Evolutionary conservation across 1,140 invertebrate genomes (phyloP).

Genomic region (Ceratosolen fusciceps): DNA sequence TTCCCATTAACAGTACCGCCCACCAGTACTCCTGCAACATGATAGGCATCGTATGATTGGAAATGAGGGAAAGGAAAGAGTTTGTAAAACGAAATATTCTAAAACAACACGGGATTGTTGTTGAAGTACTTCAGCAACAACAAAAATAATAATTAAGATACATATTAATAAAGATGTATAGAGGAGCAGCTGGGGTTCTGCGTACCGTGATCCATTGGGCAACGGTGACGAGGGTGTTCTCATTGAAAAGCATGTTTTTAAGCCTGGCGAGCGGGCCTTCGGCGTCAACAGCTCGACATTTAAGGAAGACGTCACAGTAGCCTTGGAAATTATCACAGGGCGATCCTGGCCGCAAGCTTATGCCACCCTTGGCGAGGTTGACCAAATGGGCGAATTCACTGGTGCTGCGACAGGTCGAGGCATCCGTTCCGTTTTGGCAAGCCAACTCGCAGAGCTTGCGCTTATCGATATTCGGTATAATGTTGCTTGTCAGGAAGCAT

Average conservation of each 20-base stretch:
- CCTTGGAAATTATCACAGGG: slow-evolving; percentile 99
- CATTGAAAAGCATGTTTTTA: slow-evolving; percentile 96
- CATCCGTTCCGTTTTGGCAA: slow-evolving; percentile 88
- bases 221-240: slow-evolving; percentile 87
- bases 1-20: slow-evolving; percentile 92
- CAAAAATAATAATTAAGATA: too few relatives aligned
- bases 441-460: slow-evolving; percentile 94
- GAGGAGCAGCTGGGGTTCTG: too few relatives aligned
- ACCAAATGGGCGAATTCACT: slow-evolving; percentile 84
- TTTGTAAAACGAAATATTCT: too few relatives aligned
- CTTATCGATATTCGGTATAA: slow-evolving; percentile 87
- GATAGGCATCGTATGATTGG: too few relatives aligned
- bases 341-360: slow-evolving; percentile 91
- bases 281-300: slow-evolving; percentile 97
- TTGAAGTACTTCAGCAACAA: too few relatives aligned
- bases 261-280: slow-evolving; percentile 96
- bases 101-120: too few relatives aligned
- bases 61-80: too few relatives aligned
- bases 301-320: slow-evolving; percentile 98
- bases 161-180: neutral
- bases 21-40: slow-evolving; percentile 91
- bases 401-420: slow-evolving; percentile 86
- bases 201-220: slow-evolving; percentile 88
- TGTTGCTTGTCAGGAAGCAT: slow-evolving; percentile 93
- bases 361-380: slow-evolving; percentile 85